A percentile compares a stretch with the other conserved stretches of the same genome.
phyloP scores from a whole-genome alignment of 2,888 invertebrate species.

The Noctua comes region DNA sequence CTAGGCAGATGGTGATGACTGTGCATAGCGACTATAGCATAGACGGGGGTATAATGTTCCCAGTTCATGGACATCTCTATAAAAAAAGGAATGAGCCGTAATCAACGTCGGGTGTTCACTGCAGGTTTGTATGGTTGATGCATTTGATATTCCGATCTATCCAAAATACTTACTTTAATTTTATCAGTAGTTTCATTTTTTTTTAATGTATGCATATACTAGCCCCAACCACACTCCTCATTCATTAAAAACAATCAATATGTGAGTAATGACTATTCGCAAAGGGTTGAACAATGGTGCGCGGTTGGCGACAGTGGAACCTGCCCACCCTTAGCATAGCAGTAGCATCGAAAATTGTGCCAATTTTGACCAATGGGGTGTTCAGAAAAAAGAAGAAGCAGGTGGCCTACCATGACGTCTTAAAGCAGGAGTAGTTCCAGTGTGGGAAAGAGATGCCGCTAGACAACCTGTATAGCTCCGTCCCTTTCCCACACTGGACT shows the following conservation, averaged over 20 bases:
- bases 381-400: background rate
- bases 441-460: too few species aligned
- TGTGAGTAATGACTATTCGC: slow-evolving; percentile 5
- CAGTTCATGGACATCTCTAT: too few species aligned
- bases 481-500: too few species aligned
- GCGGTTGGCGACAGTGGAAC: slow-evolving; percentile 28
- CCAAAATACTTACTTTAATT: too few species aligned
- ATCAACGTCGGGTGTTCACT: background rate
- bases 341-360: slow-evolving; percentile 75
- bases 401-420: too few species aligned
- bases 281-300: slow-evolving; percentile 28
- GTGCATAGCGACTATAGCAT: too few species aligned
- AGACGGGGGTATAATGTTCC: too few species aligned
- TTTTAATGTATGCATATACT: background rate
- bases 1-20: too few species aligned
- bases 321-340: slow-evolving; percentile 33
- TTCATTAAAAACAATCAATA: slow-evolving; percentile 40
- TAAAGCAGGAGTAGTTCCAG: too few species aligned
- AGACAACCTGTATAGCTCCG: too few species aligned
- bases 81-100: background rate
- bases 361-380: slow-evolving; percentile 69
- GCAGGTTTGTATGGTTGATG: background rate
- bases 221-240: background rate
- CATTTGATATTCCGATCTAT: background rate
- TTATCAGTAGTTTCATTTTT: too few species aligned